Percentiles rank a stretch among this genome's conserved stretches.
Conservation (phyloP, 2,113 vertebrate species). For the Prochilodus magdalenae region DNA sequence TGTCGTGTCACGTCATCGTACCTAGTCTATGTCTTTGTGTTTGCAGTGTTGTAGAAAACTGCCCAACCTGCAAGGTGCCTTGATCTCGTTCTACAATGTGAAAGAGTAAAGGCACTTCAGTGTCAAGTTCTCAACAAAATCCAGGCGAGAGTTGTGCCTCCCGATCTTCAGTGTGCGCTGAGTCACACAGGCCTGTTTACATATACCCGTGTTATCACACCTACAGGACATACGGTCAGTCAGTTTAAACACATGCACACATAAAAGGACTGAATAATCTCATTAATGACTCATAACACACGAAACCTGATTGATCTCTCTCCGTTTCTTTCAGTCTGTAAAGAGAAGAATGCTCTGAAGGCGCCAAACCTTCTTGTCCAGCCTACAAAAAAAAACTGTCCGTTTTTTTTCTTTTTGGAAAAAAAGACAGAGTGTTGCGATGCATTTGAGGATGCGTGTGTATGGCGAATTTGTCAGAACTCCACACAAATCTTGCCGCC, state of each 20-base stretch:
- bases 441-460: slow-evolving; percentile 84
- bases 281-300: neutral
- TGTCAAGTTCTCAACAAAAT: slow-evolving; percentile 83
- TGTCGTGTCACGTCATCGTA: too few species aligned
- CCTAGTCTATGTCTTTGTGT: slow-evolving; percentile 10
- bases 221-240: neutral
- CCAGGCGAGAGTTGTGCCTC: slow-evolving; percentile 88
- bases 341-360: slow-evolving; percentile 78
- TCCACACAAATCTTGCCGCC: slow-evolving; percentile 83
- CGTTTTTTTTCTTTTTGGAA: too few species aligned
- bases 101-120: slow-evolving; percentile 82
- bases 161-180: slow-evolving; percentile 88
- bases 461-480: slow-evolving; percentile 84
- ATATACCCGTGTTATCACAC: neutral
- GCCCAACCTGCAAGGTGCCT: slow-evolving; percentile 81
- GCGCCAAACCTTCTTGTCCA: slow-evolving; percentile 76
- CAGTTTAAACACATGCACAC: neutral
- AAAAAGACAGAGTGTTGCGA: slow-evolving; percentile 87
- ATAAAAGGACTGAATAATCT: neutral
- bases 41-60: slow-evolving; percentile 87
- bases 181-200: slow-evolving; percentile 37
- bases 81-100: slow-evolving; percentile 82
- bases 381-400: slow-evolving; percentile 76
- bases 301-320: neutral
- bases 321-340: slow-evolving; percentile 76